Conservation (phyloP, 2,888 invertebrate genomes). For the Tetragnatha montana region DNA sequence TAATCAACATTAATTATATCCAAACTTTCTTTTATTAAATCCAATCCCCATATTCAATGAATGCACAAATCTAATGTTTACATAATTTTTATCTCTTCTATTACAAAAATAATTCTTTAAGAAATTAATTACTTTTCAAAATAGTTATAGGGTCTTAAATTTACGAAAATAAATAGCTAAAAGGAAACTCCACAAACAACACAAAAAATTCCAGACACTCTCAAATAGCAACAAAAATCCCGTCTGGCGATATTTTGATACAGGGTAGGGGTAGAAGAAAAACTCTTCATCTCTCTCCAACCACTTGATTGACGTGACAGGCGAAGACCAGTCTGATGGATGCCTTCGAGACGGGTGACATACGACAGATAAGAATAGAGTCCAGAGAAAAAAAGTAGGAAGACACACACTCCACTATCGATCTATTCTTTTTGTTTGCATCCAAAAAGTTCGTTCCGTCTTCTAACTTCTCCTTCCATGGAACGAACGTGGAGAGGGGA, state of each 20-base stretch:
- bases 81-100: too few relatives aligned
- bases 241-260: neutral
- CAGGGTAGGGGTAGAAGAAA: neutral
- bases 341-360: constrained; percentile 50
- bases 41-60: too few relatives aligned
- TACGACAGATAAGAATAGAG: constrained; percentile 46
- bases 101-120: too few relatives aligned
- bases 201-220: neutral
- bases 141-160: too few relatives aligned
- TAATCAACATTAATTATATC: too few relatives aligned
- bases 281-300: neutral
- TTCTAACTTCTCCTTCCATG: constrained; percentile 25
- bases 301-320: constrained; percentile 26
- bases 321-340: constrained; percentile 45
- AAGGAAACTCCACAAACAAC: too few relatives aligned
- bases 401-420: constrained; percentile 41
- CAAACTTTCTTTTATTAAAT: too few relatives aligned
- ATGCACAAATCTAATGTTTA: too few relatives aligned
- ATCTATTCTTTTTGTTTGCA: constrained; percentile 52
- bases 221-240: neutral
- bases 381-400: constrained; percentile 7
- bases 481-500: too few relatives aligned
- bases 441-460: constrained; percentile 51
- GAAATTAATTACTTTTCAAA: too few relatives aligned
- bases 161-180: too few relatives aligned